These are phyloP conservation scores for Geotrupes spiniger DNA, from an alignment of 2,888 invertebrate species.

Conservation along the genomic window DNA sequence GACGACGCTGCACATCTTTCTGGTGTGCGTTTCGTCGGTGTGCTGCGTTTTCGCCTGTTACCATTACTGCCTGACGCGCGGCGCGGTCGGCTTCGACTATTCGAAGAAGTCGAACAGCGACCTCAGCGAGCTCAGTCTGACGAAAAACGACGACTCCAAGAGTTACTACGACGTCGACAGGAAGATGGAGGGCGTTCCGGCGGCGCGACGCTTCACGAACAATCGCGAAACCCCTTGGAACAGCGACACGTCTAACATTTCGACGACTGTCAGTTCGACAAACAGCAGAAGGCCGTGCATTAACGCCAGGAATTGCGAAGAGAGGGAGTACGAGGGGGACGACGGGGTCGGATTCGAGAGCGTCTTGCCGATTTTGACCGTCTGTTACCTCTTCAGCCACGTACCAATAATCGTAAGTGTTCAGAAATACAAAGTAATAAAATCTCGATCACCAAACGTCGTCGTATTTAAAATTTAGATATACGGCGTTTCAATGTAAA, in stretches of 20 bases:
- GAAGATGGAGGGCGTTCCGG: slow-evolving; percentile 13
- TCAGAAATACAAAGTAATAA: neutral
- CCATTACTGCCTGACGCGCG: slow-evolving; percentile 37
- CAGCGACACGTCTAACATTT: slow-evolving; percentile 52
- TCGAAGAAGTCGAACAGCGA: slow-evolving; percentile 48
- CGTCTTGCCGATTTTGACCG: slow-evolving; percentile 54
- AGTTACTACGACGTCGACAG: slow-evolving; percentile 40
- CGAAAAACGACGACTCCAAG: slow-evolving; percentile 33
- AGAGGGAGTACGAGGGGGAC: slow-evolving; percentile 37
- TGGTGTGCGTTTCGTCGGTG: slow-evolving; percentile 51
- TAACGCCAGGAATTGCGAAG: slow-evolving; percentile 36
- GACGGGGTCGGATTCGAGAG: slow-evolving; percentile 50
- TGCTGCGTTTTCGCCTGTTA: slow-evolving; percentile 48
- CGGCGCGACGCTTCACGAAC: slow-evolving; percentile 8
- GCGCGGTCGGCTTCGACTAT: slow-evolving; percentile 40
- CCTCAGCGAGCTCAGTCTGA: slow-evolving; percentile 44
- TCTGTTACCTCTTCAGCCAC: slow-evolving; percentile 59
- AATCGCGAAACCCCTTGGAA: slow-evolving; percentile 34
- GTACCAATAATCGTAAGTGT: slow-evolving; percentile 59
- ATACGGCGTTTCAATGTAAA: too few species aligned
- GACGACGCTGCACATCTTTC: slow-evolving; percentile 52
- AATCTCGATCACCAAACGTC: too few species aligned
- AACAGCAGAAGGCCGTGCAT: slow-evolving; percentile 54
- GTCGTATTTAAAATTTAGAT: too few species aligned
- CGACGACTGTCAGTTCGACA: slow-evolving; percentile 56